Conservation (phyloP, 1,140 invertebrate species). For the Papilio aristodemus region DNA sequence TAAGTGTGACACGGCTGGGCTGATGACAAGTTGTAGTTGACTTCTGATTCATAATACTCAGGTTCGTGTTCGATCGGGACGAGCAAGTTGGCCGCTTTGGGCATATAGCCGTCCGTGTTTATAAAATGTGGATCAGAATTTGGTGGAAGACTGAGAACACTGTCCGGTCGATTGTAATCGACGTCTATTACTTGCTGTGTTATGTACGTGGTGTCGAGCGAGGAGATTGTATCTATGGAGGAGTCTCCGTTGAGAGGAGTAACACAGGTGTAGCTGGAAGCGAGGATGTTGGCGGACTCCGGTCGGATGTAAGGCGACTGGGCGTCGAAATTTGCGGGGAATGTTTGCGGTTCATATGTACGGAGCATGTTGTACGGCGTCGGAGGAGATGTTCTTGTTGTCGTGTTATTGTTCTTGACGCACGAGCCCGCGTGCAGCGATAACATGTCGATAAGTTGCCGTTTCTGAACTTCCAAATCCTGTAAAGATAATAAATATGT, state of each 20-base stretch:
- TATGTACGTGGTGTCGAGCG: slow-evolving; percentile 65
- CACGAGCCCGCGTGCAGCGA: slow-evolving; percentile 86
- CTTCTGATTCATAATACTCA: slow-evolving; percentile 73
- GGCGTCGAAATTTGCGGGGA: slow-evolving; percentile 69
- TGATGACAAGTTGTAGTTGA: slow-evolving; percentile 56
- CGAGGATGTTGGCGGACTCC: slow-evolving; percentile 78
- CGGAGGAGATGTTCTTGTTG: slow-evolving; percentile 59
- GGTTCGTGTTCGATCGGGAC: slow-evolving; percentile 65
- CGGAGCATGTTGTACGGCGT: slow-evolving; percentile 69
- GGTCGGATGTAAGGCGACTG: slow-evolving; percentile 77
- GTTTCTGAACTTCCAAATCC: slow-evolving; percentile 86
- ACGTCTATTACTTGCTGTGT: slow-evolving; percentile 58
- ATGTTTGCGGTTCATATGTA: slow-evolving; percentile 70
- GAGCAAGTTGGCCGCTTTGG: slow-evolving; percentile 70
- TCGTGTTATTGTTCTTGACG: slow-evolving; percentile 81
- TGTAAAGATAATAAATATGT: slow-evolving; percentile 64
- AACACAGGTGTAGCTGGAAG: slow-evolving; percentile 75
- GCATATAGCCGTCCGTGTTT: slow-evolving; percentile 69
- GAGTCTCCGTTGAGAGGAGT: slow-evolving; percentile 64
- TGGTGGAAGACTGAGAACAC: slow-evolving; percentile 68
- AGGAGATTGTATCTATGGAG: slow-evolving; percentile 68
- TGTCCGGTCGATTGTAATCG: slow-evolving; percentile 71
- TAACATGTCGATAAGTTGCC: slow-evolving; percentile 87
- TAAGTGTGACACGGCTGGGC: slow-evolving; percentile 72
- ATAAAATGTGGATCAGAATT: slow-evolving; percentile 60